A percentile compares a stretch with the other conserved stretches of the same genome.
These are phyloP conservation scores for Acrobasis repandana DNA, from an alignment of 2,888 invertebrate genomes.

Conservation along the genomic window DNA sequence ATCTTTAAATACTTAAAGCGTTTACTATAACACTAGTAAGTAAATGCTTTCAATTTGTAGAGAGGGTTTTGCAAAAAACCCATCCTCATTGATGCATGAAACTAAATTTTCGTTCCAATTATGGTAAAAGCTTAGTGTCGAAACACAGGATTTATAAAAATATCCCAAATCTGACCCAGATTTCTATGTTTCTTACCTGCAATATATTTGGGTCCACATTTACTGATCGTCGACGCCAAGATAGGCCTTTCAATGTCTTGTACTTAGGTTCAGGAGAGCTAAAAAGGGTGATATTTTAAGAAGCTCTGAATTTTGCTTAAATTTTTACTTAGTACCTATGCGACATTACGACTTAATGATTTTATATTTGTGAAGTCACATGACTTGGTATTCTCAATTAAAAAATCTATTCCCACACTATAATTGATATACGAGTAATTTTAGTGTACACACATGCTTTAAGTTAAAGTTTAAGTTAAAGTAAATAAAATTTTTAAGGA, in stretches of 20 bases:
- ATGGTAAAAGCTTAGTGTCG: constrained; percentile 8
- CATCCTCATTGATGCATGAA: background rate
- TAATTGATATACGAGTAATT: no score
- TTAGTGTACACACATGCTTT: no score
- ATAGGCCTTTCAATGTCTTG: background rate
- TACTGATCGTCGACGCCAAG: background rate
- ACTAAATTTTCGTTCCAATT: constrained; percentile 7
- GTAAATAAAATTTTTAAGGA: no score
- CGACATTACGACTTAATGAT: no score
- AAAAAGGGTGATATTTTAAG: background rate
- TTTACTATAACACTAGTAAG: background rate
- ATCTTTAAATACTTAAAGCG: no score
- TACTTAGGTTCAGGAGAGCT: background rate
- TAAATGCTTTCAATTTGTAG: background rate
- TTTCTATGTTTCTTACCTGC: constrained; percentile 6
- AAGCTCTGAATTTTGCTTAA: background rate
- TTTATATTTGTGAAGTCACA: no score
- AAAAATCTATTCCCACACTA: no score
- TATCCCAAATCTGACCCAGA: constrained; percentile 17
- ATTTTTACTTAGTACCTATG: background rate
- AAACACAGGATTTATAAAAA: constrained; percentile 9
- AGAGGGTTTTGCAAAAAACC: background rate
- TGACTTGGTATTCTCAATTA: no score
- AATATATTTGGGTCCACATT: constrained; percentile 7
- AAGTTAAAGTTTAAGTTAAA: no score